Conservation (phyloP, 2,113 vertebrate genomes). For the Talpa occidentalis region DNA sequence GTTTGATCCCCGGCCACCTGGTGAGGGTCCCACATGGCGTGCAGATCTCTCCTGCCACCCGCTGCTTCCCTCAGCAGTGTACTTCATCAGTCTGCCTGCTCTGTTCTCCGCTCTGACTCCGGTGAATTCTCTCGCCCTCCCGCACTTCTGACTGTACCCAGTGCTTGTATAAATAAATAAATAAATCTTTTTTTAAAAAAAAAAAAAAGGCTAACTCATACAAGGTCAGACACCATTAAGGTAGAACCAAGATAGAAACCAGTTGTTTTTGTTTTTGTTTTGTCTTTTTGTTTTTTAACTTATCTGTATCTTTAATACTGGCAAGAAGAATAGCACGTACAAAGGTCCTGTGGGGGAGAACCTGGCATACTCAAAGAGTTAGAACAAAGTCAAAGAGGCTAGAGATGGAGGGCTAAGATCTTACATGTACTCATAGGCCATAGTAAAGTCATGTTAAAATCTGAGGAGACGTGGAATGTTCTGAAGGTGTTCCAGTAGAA, state of each 20-base stretch:
- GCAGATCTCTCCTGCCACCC: no score
- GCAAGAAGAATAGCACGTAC: background rate
- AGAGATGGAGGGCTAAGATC: background rate
- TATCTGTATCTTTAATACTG: background rate
- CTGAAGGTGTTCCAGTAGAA: background rate
- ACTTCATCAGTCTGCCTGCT: no score
- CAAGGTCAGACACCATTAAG: slow-evolving; percentile 23
- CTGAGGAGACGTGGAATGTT: background rate
- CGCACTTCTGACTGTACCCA: no score
- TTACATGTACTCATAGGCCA: background rate
- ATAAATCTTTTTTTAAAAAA: no score
- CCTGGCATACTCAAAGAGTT: background rate
- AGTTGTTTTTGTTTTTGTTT: background rate
- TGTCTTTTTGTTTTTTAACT: background rate
- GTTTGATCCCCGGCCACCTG: no score
- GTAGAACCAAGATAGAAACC: background rate
- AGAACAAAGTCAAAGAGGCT: background rate
- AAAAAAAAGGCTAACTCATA: no score
- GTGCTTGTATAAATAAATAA: no score
- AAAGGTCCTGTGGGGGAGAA: background rate
- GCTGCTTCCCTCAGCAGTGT: no score
- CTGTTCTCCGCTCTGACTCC: no score
- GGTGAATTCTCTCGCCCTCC: no score
- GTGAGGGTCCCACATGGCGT: no score
- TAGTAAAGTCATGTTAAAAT: background rate